Evolutionary conservation across 1,140 invertebrate species (phyloP).

Genomic region (Diorhabda carinulata): DNA sequence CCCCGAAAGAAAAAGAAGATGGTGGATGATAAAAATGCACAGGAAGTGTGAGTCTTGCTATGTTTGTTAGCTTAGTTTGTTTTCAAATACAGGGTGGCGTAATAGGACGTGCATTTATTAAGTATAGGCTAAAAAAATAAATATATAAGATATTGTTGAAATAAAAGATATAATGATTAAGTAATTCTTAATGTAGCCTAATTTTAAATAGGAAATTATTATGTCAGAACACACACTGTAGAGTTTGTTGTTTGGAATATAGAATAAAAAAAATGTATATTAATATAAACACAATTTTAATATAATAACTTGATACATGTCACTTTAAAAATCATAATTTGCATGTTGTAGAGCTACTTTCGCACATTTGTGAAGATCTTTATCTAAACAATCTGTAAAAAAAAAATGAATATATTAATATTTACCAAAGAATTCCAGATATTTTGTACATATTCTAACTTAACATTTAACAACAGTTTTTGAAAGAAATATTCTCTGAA

Average conservation of each 20-base stretch:
- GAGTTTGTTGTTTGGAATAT: not conserved
- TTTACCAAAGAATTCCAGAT: no score
- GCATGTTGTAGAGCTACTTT: constrained; percentile 37
- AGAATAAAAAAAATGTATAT: not conserved
- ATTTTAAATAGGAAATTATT: no score
- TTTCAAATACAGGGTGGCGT: not conserved
- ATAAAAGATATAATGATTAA: no score
- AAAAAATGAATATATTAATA: not conserved
- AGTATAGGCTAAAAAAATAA: not conserved
- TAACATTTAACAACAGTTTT: no score
- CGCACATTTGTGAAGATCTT: constrained; percentile 38
- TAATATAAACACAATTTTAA: not conserved
- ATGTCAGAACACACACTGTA: not conserved
- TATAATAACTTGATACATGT: not conserved
- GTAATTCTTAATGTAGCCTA: no score
- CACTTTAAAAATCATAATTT: constrained; percentile 25
- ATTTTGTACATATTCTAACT: no score
- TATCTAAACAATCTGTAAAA: constrained; percentile 37
- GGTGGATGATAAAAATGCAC: not conserved
- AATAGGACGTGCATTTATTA: no score
- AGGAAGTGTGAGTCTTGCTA: not conserved
- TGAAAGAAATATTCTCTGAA: no score
- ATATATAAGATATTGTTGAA: not conserved
- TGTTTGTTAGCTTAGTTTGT: not conserved
- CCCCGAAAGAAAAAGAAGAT: no score